Evolutionary conservation across 2,113 vertebrate species (phyloP).

Genomic region (Eulemur rufifrons): DNA sequence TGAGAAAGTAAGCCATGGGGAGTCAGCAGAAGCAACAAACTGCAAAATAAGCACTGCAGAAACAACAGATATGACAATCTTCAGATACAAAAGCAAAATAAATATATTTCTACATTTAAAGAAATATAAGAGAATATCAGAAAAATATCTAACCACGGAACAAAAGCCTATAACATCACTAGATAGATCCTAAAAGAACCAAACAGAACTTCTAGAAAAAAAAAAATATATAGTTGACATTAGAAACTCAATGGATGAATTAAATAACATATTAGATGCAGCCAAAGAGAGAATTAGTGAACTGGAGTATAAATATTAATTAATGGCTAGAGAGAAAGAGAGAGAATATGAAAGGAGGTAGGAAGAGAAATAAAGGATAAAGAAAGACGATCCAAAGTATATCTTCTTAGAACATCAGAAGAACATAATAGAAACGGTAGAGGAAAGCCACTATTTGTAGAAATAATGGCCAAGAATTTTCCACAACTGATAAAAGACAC

Average conservation of each 20-base stretch:
- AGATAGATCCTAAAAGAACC: neutral
- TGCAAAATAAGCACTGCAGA: neutral
- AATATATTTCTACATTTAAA: neutral
- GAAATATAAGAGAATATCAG: neutral
- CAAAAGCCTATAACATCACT: neutral
- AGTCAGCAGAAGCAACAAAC: neutral
- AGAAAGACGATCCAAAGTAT: neutral
- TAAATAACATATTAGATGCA: neutral
- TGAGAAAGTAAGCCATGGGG: neutral
- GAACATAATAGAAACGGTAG: neutral
- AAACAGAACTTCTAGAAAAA: neutral
- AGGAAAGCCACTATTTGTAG: neutral
- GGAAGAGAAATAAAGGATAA: neutral
- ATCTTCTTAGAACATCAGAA: neutral
- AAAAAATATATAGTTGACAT: neutral
- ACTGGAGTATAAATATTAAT: neutral
- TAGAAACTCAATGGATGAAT: neutral
- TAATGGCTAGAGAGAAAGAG: neutral
- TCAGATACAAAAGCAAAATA: neutral
- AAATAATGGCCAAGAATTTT: neutral
- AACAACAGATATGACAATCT: neutral
- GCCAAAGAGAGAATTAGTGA: neutral
- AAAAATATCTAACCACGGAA: neutral
- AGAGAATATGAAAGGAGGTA: neutral
- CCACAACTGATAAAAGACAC: neutral